phyloP scores from a whole-genome alignment of 2,888 invertebrate genomes.

The Epicampocera succincta region DNA sequence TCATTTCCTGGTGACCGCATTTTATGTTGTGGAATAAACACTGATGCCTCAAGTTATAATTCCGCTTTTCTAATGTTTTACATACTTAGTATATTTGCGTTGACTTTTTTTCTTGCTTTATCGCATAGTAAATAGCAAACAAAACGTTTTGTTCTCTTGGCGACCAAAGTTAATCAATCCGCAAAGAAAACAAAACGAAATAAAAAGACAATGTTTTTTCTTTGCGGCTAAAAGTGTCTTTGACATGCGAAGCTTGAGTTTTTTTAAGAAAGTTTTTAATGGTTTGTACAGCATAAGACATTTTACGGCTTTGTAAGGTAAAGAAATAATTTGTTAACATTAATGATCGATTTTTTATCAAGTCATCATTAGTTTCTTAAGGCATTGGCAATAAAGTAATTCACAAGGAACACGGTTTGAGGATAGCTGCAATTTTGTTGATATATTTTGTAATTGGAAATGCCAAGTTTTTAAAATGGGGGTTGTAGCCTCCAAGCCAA shows the following conservation, averaged over 20 bases:
- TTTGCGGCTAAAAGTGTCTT: conserved; percentile 70
- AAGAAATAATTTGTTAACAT: background rate
- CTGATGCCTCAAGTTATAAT: conserved; percentile 41
- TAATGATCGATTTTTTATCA: background rate
- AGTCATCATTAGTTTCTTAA: too few species aligned
- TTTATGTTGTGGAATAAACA: conserved; percentile 1
- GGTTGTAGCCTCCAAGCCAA: too few species aligned
- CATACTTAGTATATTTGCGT: conserved; percentile 13
- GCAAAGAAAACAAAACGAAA: conserved; percentile 16
- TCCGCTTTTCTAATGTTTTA: conserved; percentile 33
- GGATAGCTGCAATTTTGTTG: too few species aligned
- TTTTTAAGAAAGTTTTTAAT: conserved; percentile 1
- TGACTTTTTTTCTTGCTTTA: conserved; percentile 64
- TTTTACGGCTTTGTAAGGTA: background rate
- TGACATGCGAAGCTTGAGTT: conserved; percentile 64
- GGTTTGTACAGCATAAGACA: conserved; percentile 25
- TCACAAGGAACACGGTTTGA: too few species aligned
- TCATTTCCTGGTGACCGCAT: background rate
- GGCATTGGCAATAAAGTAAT: too few species aligned
- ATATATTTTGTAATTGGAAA: too few species aligned
- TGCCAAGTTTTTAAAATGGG: too few species aligned
- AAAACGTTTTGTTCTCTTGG: conserved; percentile 74
- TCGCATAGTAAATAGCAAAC: conserved; percentile 67
- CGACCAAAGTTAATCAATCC: conserved; percentile 72
- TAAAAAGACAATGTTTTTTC: conserved; percentile 47